Base-by-base conservation (phyloP, 37 sponge, comb jelly and placozoan genomes). In the Halichondria panicea region DNA sequence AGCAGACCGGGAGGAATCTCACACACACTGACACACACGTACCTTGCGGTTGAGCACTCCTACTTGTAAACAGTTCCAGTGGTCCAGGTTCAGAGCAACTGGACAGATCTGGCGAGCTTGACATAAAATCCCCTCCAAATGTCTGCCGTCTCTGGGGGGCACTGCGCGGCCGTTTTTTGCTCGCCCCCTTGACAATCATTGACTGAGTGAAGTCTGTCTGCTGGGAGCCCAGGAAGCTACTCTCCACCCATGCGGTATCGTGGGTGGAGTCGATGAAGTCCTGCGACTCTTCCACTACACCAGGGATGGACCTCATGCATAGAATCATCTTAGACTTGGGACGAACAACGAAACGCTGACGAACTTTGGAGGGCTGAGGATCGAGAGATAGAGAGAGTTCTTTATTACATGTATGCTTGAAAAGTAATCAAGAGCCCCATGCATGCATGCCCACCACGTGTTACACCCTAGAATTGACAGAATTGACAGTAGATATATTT, bases 261-360 rank as follows among this genome's bases (percentile, higher is more conserved):
- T 66, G 43, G 12, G 57, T 24, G 21, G 55, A 70, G 65, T 71
- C 40, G 40, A 38, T 5, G 53, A 53, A 72, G 30, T 65, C 66
- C 33, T 37, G 34, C 8, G 74, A 72, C 35, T 46, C 66, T 27
- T 81, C 81, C 11, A 81, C 50, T 11, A n/a, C 52, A 21, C 81
- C 81, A 0, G 81, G 81, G 4, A 81, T 64, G 48, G 81, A 67
- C 22, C 12, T 32, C 81, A 81, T 81, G 65, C 81, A 81, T 1
- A 40, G 22, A 5, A 81, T 64, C 65, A 66, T 73, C 11, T 30
- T 43, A 0, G 81, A 55, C 12, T 43, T 50, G 3, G 72, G 81
- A 37, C 53, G 63, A 35, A 81, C 15, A 12, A 72, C 42, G 30
- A 81, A 81, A 0, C 74, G 35, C 54, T 63, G 81, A 2, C 74